Evolutionary conservation across 1,140 invertebrate species (phyloP).

Genomic region (Trichogramma pretiosum): DNA sequence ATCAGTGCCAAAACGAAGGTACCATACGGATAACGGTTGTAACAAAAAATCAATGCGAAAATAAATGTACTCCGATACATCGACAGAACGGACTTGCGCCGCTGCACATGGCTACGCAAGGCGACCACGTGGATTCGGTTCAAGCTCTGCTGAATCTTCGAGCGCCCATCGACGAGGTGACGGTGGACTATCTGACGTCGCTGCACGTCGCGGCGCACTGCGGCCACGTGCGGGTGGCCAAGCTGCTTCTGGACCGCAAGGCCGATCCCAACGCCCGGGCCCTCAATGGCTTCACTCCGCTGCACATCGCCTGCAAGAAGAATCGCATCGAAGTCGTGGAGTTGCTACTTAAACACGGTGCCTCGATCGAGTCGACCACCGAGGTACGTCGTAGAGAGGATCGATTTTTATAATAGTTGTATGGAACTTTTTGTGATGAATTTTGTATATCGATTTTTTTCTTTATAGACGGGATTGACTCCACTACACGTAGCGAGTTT

Average conservation of each 20-base stretch:
- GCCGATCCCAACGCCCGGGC: conserved; percentile 90
- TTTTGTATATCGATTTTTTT: too few species aligned
- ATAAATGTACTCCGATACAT: conserved; percentile 1
- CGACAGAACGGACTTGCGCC: conserved; percentile 83
- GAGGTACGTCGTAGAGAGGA: too few species aligned
- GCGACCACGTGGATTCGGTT: conserved; percentile 96
- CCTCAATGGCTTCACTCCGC: conserved; percentile 90
- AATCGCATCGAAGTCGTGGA: conserved; percentile 94
- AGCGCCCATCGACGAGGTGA: conserved; percentile 97
- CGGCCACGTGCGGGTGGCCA: conserved; percentile 93
- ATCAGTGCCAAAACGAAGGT: conserved; percentile 98
- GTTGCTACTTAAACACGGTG: conserved; percentile 84
- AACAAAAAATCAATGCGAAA: neutral
- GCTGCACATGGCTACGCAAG: conserved; percentile 94
- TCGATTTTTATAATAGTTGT: too few species aligned
- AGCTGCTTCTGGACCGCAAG: conserved; percentile 89
- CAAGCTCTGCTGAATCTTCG: conserved; percentile 92
- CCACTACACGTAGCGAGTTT: conserved; percentile 96
- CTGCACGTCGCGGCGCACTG: conserved; percentile 94
- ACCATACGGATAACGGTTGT: neutral
- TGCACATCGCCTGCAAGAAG: conserved; percentile 97
- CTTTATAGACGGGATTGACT: conserved; percentile 75
- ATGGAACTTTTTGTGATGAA: too few species aligned
- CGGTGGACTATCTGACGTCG: conserved; percentile 96
- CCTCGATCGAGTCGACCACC: conserved; percentile 77